These are phyloP conservation scores for Cricetomys ansorgei DNA, from an alignment of 2,113 vertebrate genomes.

Conservation along the genomic window DNA sequence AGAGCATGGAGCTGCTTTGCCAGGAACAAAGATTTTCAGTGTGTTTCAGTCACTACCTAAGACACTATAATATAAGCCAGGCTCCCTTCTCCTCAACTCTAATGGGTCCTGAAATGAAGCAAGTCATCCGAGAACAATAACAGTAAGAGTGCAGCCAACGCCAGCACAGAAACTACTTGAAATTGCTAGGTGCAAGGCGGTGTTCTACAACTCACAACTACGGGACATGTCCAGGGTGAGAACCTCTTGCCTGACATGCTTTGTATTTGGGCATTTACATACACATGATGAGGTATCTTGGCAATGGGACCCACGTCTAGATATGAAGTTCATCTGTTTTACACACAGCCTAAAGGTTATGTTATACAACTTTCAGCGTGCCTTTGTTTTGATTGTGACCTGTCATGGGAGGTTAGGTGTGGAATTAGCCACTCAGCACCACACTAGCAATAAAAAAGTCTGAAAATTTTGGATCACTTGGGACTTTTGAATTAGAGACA, in stretches of 20 bases:
- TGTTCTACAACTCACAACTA: background rate
- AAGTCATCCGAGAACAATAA: constrained; percentile 68
- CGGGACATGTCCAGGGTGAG: background rate
- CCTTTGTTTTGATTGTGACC: background rate
- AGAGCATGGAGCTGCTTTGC: constrained; percentile 60
- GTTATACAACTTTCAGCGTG: background rate
- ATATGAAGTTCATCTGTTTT: background rate
- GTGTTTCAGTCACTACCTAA: constrained; percentile 71
- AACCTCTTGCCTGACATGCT: background rate
- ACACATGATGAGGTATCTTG: background rate
- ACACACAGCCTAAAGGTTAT: background rate
- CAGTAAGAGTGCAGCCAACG: background rate
- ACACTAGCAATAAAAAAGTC: background rate
- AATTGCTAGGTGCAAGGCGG: background rate
- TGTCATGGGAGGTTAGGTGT: background rate
- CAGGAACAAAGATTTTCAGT: constrained; percentile 80
- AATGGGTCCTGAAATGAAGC: constrained; percentile 43
- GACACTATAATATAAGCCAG: constrained; percentile 73
- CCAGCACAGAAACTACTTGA: background rate
- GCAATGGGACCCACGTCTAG: background rate
- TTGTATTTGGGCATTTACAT: background rate
- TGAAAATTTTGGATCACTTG: background rate
- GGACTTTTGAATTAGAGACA: background rate
- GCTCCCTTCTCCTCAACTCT: constrained; percentile 14
- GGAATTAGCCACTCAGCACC: background rate